These are phyloP conservation scores for Megaceryle alcyon DNA, from an alignment of 2,797 vertebrate genomes.

Conservation along the genomic window DNA sequence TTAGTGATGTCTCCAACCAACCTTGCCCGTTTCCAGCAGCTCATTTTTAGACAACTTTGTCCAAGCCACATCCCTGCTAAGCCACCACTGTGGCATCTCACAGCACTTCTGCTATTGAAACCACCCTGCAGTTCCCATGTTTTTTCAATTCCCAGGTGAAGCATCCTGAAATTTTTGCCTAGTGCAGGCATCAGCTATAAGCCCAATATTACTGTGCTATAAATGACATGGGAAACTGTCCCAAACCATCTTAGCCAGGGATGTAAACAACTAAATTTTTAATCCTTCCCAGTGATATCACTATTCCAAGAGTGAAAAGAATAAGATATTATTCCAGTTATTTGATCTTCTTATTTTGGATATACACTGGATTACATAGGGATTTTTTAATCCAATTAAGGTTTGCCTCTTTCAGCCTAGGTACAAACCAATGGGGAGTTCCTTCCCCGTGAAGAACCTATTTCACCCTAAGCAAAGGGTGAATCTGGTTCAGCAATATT, in stretches of 20 bases:
- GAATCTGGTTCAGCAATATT: background rate
- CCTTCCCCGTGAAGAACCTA: background rate
- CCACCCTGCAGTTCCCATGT: rapidly evolving
- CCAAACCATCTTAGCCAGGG: background rate
- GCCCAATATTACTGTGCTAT: background rate
- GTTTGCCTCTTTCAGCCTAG: background rate
- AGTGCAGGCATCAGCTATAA: background rate
- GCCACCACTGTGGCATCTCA: background rate
- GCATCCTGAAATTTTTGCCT: background rate
- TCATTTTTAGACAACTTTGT: background rate
- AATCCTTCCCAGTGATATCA: slow-evolving; percentile 14
- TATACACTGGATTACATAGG: background rate
- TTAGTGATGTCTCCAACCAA: background rate
- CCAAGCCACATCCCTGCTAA: background rate
- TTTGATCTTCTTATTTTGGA: slow-evolving; percentile 48
- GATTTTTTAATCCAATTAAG: background rate
- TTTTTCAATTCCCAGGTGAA: background rate
- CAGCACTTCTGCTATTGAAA: background rate
- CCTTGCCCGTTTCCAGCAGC: background rate
- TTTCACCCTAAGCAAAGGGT: background rate
- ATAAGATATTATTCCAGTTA: background rate
- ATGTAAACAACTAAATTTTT: slow-evolving; percentile 21
- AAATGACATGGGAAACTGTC: background rate
- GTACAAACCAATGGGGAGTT: background rate
- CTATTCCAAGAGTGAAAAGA: slow-evolving; percentile 10